These are phyloP conservation scores for Anadara kagoshimensis DNA, from an alignment of 1,140 invertebrate genomes.

Conservation along the genomic window DNA sequence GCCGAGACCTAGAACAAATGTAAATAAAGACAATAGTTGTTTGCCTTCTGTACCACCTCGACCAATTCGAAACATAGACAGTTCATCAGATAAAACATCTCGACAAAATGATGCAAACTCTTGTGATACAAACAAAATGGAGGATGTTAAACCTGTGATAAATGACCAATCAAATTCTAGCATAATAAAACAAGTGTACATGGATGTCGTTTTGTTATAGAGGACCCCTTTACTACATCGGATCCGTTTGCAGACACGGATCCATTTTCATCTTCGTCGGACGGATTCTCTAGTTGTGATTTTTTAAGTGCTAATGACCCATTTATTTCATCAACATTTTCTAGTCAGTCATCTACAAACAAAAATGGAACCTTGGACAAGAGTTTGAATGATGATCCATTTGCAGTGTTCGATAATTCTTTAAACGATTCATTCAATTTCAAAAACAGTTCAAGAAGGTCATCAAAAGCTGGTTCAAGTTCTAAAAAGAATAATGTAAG, in stretches of 20 bases:
- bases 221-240: constrained; percentile 44
- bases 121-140: constrained; percentile 2
- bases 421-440: constrained; percentile 37
- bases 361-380: constrained; percentile 22
- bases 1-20: constrained; percentile 14
- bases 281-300: constrained; percentile 32
- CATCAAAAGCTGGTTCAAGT: too few relatives aligned
- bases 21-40: constrained; percentile 6
- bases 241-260: constrained; percentile 27
- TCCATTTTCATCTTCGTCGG: constrained; percentile 19
- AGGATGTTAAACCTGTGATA: background rate
- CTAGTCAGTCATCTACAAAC: constrained; percentile 28
- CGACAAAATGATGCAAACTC: background rate
- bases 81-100: background rate
- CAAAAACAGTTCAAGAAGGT: constrained; percentile 3
- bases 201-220: constrained; percentile 39
- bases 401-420: constrained; percentile 50
- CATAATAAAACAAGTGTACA: constrained; percentile 6
- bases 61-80: background rate
- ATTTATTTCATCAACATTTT: constrained; percentile 21
- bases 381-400: constrained; percentile 42
- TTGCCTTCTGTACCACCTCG: too few relatives aligned
- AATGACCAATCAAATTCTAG: constrained; percentile 4
- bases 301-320: constrained; percentile 30
- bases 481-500: too few relatives aligned